phyloP scores from a whole-genome alignment of 2,113 vertebrate genomes.

The Halcyon malimbica region DNA sequence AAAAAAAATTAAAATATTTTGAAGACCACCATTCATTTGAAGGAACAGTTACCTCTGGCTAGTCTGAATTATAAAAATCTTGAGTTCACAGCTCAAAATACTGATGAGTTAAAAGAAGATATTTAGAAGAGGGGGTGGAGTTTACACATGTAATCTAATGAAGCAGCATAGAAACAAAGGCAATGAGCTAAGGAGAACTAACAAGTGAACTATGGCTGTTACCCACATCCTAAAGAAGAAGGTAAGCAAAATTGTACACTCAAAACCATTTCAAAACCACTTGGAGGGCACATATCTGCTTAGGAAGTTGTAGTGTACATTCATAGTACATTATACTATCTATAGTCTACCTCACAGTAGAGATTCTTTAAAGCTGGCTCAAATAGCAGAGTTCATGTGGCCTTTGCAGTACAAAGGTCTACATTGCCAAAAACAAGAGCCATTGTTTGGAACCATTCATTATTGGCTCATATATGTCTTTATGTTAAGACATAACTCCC shows the following conservation, averaged over 20 bases:
- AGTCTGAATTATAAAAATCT: neutral
- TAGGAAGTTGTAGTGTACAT: neutral
- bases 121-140: neutral
- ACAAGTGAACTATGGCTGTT: neutral
- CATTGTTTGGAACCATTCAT: accelerated
- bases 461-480: neutral
- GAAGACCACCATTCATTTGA: neutral
- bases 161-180: neutral
- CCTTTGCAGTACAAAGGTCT: neutral
- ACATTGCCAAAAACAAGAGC: neutral
- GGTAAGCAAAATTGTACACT: neutral
- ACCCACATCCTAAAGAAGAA: neutral
- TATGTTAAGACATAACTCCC: neutral
- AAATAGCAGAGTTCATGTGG: neutral
- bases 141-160: neutral
- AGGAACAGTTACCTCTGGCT: neutral
- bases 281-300: neutral
- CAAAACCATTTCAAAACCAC: neutral
- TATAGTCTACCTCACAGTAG: neutral
- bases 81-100: neutral
- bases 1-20: neutral
- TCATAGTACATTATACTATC: neutral
- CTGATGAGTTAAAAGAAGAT: neutral
- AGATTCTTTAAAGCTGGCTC: neutral
- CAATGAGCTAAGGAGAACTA: neutral